Evolutionary conservation across 2,888 invertebrate genomes (phyloP).

Genomic region (Caenorhabditis sp.): DNA sequence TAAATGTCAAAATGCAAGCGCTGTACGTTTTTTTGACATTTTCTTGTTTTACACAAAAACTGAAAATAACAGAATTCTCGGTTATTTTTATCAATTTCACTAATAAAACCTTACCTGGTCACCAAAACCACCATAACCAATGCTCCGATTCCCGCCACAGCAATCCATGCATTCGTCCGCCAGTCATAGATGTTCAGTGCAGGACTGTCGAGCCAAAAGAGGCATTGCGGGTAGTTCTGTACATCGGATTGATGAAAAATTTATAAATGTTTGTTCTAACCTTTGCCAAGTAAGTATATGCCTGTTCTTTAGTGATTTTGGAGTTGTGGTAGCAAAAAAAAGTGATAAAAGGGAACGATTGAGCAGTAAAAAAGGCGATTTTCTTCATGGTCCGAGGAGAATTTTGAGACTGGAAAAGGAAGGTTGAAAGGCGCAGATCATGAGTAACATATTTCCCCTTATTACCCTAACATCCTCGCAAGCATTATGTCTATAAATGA

Average conservation of each 20-base stretch:
- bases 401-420: too few relatives aligned
- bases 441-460: constrained; percentile 8
- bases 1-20: too few relatives aligned
- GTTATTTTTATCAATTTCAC: constrained; percentile 7
- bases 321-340: too few relatives aligned
- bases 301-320: too few relatives aligned
- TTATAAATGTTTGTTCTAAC: not conserved
- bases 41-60: too few relatives aligned
- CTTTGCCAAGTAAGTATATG: not conserved
- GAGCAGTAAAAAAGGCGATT: too few relatives aligned
- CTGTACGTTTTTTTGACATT: too few relatives aligned
- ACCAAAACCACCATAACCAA: too few relatives aligned
- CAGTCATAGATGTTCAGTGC: constrained; percentile 46
- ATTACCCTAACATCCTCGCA: constrained; percentile 12
- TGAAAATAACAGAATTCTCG: not conserved
- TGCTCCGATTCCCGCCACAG: constrained; percentile 25
- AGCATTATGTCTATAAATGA: constrained; percentile 41
- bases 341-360: too few relatives aligned
- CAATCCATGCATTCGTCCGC: constrained; percentile 22
- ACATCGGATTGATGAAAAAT: not conserved
- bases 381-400: too few relatives aligned
- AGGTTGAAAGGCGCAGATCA: too few relatives aligned
- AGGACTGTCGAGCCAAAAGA: constrained; percentile 7
- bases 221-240: constrained; percentile 40
- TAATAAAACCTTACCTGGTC: too few relatives aligned